Base-by-base conservation (phyloP, 1,140 invertebrate species). In the Cardiocondyla obscurior region DNA sequence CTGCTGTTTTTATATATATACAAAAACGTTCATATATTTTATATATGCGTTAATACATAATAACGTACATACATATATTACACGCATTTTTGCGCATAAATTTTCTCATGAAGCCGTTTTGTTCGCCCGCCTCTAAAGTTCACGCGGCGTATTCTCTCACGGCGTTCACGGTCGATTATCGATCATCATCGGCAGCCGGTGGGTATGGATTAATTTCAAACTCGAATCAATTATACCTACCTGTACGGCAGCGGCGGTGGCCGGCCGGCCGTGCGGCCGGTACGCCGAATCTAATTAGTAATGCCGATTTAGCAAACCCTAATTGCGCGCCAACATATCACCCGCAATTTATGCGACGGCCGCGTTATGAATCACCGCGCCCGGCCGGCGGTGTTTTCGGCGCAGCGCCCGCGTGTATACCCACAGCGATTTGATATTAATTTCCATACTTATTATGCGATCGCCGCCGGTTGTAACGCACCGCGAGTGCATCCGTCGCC, bases 211-310 rank as follows among this genome's bases (percentile, higher is more conserved):
- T 91, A 91, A 90, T 91, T 90, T 88, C 88, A 89, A 91, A 91
- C 90, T 91, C 90, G 81, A 90, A 91, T 91, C 90, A 91, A 91
- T 91, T 91, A 90, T 85, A 87, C 72, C 65, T 85, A 69, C 55
- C 83, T 70, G 39, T 42, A 62, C 46, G 30, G 25, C 14, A 42
- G 57, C 10, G 57, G 64, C 39, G 72, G 46, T 39, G 72, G 39
- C 72, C 42, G 55, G 74, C 79, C 84, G 77, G 69, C 76, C 64
- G 51, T 77, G 67, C 87, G 82, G 81, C 51, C 84, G 87, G 83
- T 85, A 85, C 73, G 85, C 87, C 87, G 81, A 85, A 86, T 91
- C 88, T 91, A 92, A 92, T 92, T 92, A 92, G 90, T 90, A 89
- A 91, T 91, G 89, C 88, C 88, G 88, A 85, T 89, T 88, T 85